Evolutionary conservation across 2,797 vertebrate species (phyloP).

Genomic region (Sebastes aleutianus): DNA sequence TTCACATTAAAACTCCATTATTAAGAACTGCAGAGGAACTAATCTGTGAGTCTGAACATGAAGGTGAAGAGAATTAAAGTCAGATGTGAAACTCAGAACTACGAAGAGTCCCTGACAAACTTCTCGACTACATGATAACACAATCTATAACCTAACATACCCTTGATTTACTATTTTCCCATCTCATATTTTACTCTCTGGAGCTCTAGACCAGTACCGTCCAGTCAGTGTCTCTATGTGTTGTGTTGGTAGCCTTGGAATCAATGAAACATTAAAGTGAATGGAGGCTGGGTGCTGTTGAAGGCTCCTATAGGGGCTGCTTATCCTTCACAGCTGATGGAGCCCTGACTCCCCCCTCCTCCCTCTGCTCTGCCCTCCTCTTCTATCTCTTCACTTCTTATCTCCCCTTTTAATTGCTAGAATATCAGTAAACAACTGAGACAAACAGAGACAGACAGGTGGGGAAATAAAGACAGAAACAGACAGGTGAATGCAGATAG

Average conservation of each 20-base stretch:
- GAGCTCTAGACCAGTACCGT: background rate
- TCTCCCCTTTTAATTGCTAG: background rate
- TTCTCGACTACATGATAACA: background rate
- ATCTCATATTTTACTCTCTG: background rate
- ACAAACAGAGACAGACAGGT: background rate
- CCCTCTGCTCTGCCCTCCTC: background rate
- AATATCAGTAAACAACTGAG: background rate
- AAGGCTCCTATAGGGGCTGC: constrained; percentile 14
- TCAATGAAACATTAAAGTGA: constrained; percentile 24
- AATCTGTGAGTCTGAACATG: background rate
- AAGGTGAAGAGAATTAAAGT: background rate
- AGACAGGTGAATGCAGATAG: background rate
- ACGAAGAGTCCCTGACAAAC: fast-evolving
- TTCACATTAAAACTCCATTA: background rate
- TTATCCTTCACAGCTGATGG: constrained; percentile 29
- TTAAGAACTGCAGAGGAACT: background rate
- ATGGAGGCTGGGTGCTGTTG: background rate
- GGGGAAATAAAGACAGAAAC: background rate
- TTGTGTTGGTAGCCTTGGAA: background rate
- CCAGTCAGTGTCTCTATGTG: background rate
- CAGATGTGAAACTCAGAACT: background rate
- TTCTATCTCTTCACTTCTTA: background rate
- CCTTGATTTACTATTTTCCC: background rate
- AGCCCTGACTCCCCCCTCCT: background rate
- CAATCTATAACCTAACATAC: background rate